phyloP scores from a whole-genome alignment of 1,140 invertebrate species.

The Helicorthomorpha holstii region DNA sequence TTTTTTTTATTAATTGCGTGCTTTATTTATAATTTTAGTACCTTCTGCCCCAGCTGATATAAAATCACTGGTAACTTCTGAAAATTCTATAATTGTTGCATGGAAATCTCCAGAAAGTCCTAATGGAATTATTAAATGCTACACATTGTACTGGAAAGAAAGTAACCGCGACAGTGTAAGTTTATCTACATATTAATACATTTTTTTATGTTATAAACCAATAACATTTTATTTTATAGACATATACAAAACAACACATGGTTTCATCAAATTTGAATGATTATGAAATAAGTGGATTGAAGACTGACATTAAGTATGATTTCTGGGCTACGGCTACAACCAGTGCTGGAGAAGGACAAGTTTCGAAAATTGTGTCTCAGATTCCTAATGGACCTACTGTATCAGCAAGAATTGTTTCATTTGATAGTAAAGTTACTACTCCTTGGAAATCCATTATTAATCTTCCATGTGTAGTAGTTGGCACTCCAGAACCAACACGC shows the following conservation, averaged over 20 bases:
- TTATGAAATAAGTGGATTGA: neutral
- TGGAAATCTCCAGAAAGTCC: constrained; percentile 57
- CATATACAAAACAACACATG: neutral
- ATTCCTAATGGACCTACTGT: constrained; percentile 28
- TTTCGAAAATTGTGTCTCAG: neutral
- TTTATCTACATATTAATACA: too few species aligned
- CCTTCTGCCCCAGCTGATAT: constrained; percentile 61
- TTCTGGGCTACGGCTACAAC: neutral
- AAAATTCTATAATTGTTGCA: constrained; percentile 53
- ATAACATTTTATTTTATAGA: too few species aligned
- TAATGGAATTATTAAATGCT: constrained; percentile 62
- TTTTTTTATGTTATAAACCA: too few species aligned
- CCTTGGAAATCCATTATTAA: constrained; percentile 70
- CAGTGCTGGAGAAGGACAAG: neutral
- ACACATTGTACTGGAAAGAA: constrained; percentile 42
- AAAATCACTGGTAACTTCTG: constrained; percentile 56
- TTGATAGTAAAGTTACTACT: constrained; percentile 40
- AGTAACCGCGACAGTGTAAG: too few species aligned
- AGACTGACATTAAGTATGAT: neutral
- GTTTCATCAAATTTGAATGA: neutral
- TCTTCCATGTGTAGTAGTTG: constrained; percentile 59
- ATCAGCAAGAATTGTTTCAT: constrained; percentile 77
- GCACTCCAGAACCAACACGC: too few species aligned
- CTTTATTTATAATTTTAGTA: constrained; percentile 31
- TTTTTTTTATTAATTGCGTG: neutral